Evolutionary conservation across 2,888 invertebrate genomes (phyloP).

Genomic region (Merodon equestris): DNA sequence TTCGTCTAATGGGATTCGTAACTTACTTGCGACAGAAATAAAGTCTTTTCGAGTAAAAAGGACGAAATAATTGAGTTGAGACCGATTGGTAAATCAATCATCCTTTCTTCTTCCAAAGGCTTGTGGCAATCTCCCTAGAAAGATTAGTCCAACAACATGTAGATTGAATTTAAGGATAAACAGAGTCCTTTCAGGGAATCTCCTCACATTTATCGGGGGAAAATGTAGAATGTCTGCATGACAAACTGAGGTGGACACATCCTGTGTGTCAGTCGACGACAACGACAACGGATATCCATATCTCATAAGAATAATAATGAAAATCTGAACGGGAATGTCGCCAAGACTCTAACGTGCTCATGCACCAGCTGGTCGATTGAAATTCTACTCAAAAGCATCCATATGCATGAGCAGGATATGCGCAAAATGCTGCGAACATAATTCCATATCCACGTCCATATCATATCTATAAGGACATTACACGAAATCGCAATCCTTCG

Average conservation of each 20-base stretch:
- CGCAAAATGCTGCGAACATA: conserved; percentile 29
- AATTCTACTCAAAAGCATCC: conserved; percentile 3
- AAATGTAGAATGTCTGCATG: not conserved
- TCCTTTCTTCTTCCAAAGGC: conserved; percentile 13
- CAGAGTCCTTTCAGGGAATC: conserved; percentile 46
- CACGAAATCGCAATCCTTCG: too few relatives aligned
- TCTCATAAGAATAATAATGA: conserved; percentile 45
- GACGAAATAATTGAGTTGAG: conserved; percentile 44
- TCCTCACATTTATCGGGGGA: not conserved
- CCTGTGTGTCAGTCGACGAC: conserved; percentile 17
- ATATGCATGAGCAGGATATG: conserved; percentile 6
- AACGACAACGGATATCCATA: conserved; percentile 29
- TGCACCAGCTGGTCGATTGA: conserved; percentile 1
- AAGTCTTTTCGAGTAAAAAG: conserved; percentile 6
- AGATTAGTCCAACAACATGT: conserved; percentile 24
- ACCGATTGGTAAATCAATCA: conserved; percentile 38
- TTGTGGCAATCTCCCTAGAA: conserved; percentile 6
- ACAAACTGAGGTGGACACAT: conserved; percentile 37
- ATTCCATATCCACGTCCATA: conserved; percentile 2
- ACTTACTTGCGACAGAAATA: not conserved
- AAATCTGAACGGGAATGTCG: conserved; percentile 50
- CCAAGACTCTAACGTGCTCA: conserved; percentile 3
- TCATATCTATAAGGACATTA: too few relatives aligned
- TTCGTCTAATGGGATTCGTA: conserved; percentile 7
- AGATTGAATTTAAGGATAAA: conserved; percentile 50